These are phyloP conservation scores for Jaculus jaculus DNA, from an alignment of 2,113 vertebrate species.

Conservation along the genomic window DNA sequence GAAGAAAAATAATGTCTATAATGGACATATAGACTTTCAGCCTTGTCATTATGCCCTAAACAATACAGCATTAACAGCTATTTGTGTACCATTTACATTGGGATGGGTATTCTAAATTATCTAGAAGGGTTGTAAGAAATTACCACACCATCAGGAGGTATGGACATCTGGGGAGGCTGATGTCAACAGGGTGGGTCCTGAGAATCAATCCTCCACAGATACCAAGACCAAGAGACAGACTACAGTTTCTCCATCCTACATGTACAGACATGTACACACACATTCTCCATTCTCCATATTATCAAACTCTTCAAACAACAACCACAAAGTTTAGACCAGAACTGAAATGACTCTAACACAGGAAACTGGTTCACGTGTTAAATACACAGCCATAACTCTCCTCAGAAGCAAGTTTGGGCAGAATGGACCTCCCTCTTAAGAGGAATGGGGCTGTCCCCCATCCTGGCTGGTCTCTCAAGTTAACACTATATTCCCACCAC, in stretches of 20 bases:
- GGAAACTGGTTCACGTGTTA: not conserved
- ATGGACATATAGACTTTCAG: not conserved
- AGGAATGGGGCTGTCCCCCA: not conserved
- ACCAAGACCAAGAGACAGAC: not conserved
- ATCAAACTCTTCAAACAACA: constrained; percentile 11
- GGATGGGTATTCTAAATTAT: not conserved
- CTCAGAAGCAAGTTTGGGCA: constrained; percentile 37
- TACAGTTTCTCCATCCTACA: not conserved
- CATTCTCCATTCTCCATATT: not conserved
- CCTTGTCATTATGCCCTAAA: not conserved
- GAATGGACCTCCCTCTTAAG: constrained; percentile 2
- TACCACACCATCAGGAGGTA: not conserved
- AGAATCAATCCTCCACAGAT: not conserved
- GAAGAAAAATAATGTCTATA: not conserved
- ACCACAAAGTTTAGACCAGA: not conserved
- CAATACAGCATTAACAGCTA: not conserved
- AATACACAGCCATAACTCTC: not conserved
- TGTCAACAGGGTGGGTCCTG: too few relatives aligned
- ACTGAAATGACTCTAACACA: not conserved
- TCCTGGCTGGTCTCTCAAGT: constrained; percentile 7
- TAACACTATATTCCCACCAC: constrained; percentile 49
- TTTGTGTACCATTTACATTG: not conserved
- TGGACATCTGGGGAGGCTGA: not conserved
- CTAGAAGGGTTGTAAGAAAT: not conserved
- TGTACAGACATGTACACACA: accelerated